Evolutionary conservation across 1,140 invertebrate species (phyloP), one percentile per base, ranked within the genome.

Genomic region (Steinernema khuongi): DNA sequence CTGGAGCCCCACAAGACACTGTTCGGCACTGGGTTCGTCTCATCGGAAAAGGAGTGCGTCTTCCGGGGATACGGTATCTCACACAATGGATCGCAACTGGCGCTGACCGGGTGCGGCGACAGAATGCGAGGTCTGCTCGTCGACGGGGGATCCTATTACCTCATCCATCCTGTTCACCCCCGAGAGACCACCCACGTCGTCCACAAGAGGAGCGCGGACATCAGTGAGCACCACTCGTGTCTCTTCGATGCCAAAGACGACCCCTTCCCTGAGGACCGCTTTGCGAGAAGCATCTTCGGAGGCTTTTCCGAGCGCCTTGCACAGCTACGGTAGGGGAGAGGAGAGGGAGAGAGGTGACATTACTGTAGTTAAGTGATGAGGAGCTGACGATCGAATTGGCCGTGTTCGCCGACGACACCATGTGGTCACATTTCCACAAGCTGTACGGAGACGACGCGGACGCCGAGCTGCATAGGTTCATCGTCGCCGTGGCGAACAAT

Each of bases 401-500:
- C 4, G 76, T 79, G 1, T 79, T 79, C 69, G 78, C 74, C 1
- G 78, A 79, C 50, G 78, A 79, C 30, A 74, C 72, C 11, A 72
- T 79, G 77, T 79, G 78, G 78, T 71, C 67, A 1, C 76, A 79
- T 60, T 79, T 79, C 68, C 30, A 73, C 19, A 72, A 79, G 32
- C 74, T 79, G 50, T 79, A 79, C 66, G 73, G 74, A 1, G 72
- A 70, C 17, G 50, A 72, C 41, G 78, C 78, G 1, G 78, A 79
- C 11, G 73, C 41, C 2, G 73, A 79, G 19, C 41, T 79, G 69
- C 76, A 79, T 44, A 68, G 68, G 43, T 79, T 79, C 32, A 75
- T 79, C n/a, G 68, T 79, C 43, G 76, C 78, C 29, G 77, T 69
- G 22, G 76, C 76, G 1, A 79, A 79, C 67, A 79, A 79, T 66